These are phyloP conservation scores for Iselma pallidipennis DNA, from an alignment of 2,888 invertebrate species.

Conservation along the genomic window DNA sequence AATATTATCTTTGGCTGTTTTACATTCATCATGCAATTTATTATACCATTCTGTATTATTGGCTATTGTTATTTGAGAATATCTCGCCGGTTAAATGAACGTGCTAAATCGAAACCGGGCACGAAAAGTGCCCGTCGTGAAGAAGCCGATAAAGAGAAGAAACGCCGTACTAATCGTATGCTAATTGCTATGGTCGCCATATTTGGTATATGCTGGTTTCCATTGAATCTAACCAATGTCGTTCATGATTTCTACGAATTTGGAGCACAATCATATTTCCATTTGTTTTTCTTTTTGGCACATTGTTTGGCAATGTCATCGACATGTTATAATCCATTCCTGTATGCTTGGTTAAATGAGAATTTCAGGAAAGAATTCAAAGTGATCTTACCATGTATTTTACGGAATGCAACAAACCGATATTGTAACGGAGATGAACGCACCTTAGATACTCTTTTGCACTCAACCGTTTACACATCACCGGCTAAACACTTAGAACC, in stretches of 20 bases:
- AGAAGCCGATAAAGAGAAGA: conserved; percentile 86
- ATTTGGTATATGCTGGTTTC: conserved; percentile 95
- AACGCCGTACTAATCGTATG: conserved; percentile 94
- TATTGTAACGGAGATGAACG: conserved; percentile 46
- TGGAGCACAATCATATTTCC: conserved; percentile 79
- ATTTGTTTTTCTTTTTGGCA: conserved; percentile 82
- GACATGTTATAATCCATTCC: conserved; percentile 91
- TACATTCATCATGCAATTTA: conserved; percentile 89
- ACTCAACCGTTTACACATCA: conserved; percentile 44
- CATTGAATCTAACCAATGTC: conserved; percentile 88
- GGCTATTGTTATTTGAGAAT: conserved; percentile 93
- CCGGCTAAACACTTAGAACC: conserved; percentile 47
- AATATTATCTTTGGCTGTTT: conserved; percentile 81
- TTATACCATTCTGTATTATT: conserved; percentile 92
- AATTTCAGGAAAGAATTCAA: conserved; percentile 91
- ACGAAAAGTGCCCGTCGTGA: conserved; percentile 82
- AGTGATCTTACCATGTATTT: conserved; percentile 70
- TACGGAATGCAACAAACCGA: conserved; percentile 37
- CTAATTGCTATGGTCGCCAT: conserved; percentile 96
- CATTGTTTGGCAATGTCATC: conserved; percentile 93
- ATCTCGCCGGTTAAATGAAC: conserved; percentile 81
- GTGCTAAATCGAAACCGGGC: conserved; percentile 84
- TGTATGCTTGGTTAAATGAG: conserved; percentile 95
- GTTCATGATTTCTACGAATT: conserved; percentile 77
- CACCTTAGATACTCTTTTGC: conserved; percentile 47